These are phyloP conservation scores for Platorchestia sp. DNA, from an alignment of 1,140 invertebrate species.

Conservation along the genomic window DNA sequence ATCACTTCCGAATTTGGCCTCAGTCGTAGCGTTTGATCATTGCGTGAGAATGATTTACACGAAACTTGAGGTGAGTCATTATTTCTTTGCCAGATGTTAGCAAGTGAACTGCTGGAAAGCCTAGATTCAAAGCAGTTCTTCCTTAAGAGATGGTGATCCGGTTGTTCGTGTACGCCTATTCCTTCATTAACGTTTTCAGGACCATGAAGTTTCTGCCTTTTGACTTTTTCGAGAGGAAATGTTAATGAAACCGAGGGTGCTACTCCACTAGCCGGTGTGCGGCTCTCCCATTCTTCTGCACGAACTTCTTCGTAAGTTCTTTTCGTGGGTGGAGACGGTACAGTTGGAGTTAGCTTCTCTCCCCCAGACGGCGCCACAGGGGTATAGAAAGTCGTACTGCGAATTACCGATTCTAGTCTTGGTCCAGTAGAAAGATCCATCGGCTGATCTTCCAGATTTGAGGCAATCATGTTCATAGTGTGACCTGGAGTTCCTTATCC, in stretches of 20 bases:
- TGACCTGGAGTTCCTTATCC: neutral
- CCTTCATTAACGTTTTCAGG: neutral
- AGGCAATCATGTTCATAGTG: neutral
- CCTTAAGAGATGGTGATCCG: neutral
- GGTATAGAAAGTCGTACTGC: neutral
- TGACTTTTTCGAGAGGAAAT: neutral
- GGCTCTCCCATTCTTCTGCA: neutral
- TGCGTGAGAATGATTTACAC: neutral
- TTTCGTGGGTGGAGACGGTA: neutral
- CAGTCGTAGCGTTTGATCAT: neutral
- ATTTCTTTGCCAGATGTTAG: neutral
- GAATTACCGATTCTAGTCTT: neutral
- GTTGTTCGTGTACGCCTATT: neutral
- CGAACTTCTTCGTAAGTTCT: neutral
- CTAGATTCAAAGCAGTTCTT: neutral
- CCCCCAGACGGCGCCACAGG: neutral
- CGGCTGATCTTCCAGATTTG: neutral
- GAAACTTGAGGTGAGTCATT: neutral
- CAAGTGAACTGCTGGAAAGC: neutral
- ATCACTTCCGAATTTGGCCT: neutral
- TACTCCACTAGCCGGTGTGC: neutral
- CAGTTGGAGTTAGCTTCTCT: neutral
- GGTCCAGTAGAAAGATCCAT: conserved; percentile 7
- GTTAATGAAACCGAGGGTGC: neutral
- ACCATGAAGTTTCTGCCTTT: neutral